A percentile compares a stretch with the other conserved stretches of the same genome.
phyloP scores from a whole-genome alignment of 37 sponge, comb jelly and placozoan genomes.

The Oscarella lobularis region DNA sequence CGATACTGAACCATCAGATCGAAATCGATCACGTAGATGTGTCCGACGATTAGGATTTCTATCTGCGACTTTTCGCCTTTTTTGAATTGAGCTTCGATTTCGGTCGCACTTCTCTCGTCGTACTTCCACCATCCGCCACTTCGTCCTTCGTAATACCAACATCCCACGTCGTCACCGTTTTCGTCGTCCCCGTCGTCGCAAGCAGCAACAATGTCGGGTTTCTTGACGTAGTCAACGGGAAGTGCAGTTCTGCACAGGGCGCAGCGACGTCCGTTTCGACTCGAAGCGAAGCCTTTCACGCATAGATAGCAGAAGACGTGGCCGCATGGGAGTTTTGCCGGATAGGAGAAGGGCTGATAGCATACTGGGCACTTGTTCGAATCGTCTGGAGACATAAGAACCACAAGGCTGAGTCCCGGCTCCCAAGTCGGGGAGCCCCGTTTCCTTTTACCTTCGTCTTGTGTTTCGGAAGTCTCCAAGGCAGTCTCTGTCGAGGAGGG shows the following conservation, averaged over 20 bases:
- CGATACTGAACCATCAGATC: conserved; percentile 49
- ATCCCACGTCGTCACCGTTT: background rate
- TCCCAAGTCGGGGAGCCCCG: too few relatives aligned
- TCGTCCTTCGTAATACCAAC: conserved; percentile 70
- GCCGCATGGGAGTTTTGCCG: conserved; percentile 64
- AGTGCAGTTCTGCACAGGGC: conserved; percentile 61
- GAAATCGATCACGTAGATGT: conserved; percentile 62
- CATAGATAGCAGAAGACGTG: conserved; percentile 91
- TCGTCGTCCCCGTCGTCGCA: conserved; percentile 11
- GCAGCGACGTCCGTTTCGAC: conserved; percentile 31
- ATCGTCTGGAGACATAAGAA: too few relatives aligned
- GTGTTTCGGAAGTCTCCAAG: too few relatives aligned
- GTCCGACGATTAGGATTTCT: conserved; percentile 49
- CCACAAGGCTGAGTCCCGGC: too few relatives aligned
- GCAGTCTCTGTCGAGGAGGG: too few relatives aligned
- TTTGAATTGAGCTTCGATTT: too few relatives aligned
- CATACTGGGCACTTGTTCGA: conserved; percentile 88
- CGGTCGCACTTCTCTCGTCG: conserved; percentile 58
- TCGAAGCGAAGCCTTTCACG: conserved; percentile 62
- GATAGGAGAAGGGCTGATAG: conserved; percentile 30
- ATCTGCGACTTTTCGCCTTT: conserved; percentile 7
- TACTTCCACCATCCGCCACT: conserved; percentile 87
- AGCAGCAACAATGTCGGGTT: conserved; percentile 30
- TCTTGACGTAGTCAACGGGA: conserved; percentile 29
- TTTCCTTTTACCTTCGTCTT: too few relatives aligned